phyloP scores from a whole-genome alignment of 2,888 invertebrate species.

The Oscheius sp. region DNA sequence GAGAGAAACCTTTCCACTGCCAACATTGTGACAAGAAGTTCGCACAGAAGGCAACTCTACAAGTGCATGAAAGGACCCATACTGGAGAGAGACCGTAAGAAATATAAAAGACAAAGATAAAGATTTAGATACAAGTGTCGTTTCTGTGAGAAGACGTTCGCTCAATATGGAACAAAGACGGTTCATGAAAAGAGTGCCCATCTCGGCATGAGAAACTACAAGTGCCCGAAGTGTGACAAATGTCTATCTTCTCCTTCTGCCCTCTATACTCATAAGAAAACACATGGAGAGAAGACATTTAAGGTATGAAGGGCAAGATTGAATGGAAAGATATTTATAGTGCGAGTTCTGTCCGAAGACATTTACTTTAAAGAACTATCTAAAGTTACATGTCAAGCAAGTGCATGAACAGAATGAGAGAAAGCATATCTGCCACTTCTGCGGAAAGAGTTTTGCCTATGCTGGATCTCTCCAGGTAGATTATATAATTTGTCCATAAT shows the following conservation, averaged over 20 bases:
- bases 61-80: conserved; percentile 70
- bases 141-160: conserved; percentile 70
- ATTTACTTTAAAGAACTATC: conserved; percentile 70
- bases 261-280: conserved; percentile 70
- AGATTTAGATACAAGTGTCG: conserved; percentile 65
- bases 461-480: conserved; percentile 69
- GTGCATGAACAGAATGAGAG: conserved; percentile 69
- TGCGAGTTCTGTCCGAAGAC: conserved; percentile 68
- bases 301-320: conserved; percentile 26
- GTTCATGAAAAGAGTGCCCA: conserved; percentile 70
- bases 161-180: conserved; percentile 70
- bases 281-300: conserved; percentile 69
- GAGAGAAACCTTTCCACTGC: conserved; percentile 70
- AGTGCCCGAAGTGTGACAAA: conserved; percentile 69
- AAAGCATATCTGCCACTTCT: conserved; percentile 65
- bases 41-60: conserved; percentile 70
- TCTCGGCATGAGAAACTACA: conserved; percentile 68
- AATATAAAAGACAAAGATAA: not conserved
- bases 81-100: conserved; percentile 69
- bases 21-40: conserved; percentile 69
- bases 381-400: conserved; percentile 69
- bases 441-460: conserved; percentile 68
- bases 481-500: not conserved
- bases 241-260: conserved; percentile 69
- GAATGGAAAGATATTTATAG: conserved; percentile 31